Evolutionary conservation across 2,888 invertebrate species (phyloP).

Genomic region (Diaprepes abbreviatus): DNA sequence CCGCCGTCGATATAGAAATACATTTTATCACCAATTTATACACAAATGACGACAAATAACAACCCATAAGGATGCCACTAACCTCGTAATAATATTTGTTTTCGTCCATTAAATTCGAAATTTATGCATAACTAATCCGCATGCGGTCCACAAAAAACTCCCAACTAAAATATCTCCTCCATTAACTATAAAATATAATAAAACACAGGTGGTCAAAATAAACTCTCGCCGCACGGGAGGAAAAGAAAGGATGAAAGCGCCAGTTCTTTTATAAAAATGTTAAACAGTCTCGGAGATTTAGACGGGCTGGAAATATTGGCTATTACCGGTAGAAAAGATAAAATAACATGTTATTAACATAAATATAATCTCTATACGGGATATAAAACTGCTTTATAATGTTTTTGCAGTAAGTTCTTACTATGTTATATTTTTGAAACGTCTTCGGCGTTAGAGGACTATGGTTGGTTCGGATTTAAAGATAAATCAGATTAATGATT

Average conservation of each 20-base stretch:
- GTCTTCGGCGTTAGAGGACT: neutral
- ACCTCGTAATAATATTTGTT: conserved; percentile 41
- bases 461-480: no score
- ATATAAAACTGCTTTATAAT: conserved; percentile 13
- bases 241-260: neutral
- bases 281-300: neutral
- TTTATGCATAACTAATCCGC: conserved; percentile 46
- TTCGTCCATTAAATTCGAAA: conserved; percentile 42
- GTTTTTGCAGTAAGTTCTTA: conserved; percentile 1
- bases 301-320: conserved; percentile 9
- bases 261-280: neutral
- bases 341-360: conserved; percentile 12
- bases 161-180: conserved; percentile 29
- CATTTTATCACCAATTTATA: conserved; percentile 27
- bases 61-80: conserved; percentile 41
- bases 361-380: conserved; percentile 10
- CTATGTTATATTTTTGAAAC: neutral
- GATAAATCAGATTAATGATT: no score
- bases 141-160: conserved; percentile 42
- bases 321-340: conserved; percentile 18
- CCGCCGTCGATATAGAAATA: conserved; percentile 10
- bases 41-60: conserved; percentile 34
- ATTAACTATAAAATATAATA: conserved; percentile 45
- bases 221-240: neutral
- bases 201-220: conserved; percentile 25